Base-by-base conservation (phyloP, 2,113 vertebrate genomes). In the Percopsis transmontana region DNA sequence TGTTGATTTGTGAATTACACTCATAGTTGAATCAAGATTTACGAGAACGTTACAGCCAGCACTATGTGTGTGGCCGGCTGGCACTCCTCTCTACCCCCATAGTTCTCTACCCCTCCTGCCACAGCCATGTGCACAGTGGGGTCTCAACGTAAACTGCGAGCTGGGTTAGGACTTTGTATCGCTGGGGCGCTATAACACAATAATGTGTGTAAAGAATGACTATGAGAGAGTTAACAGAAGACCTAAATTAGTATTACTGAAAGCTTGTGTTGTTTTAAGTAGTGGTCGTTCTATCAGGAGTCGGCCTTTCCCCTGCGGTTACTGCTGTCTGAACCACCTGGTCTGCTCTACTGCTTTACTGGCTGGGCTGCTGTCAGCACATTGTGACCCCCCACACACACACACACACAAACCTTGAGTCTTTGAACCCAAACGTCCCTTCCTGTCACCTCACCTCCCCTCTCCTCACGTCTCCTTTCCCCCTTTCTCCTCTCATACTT, bases 291-390 rank as follows among this genome's bases (percentile, higher is more conserved):
- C 76, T 81, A 83, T 85, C 40, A 48, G 23, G 64, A 80, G 70
- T 58, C 58, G 57, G 8, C 15, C 16, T 13, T 15, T 20, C 39
- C 14, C 58, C 20, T 44, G n/a, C n/a, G n/a, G n/a, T n/a, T n/a
- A 27, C 20, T 23, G 11, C 74, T 79, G 83, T 87, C 77, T 70
- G 5, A 66, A 77, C 88, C 88, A 88, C 87, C 87, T 90, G 88
- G 71, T 85, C 59, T 16, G 48, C 48, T 51, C 5, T 33, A 33
- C 27, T 21, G 76, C 73, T 85, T 59, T 21, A 54, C 64, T 66
- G 72, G 66, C 70, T 14, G 67, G 48, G 66, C 73, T 68, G 77
- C 75, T 80, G 81, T 88, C 85, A 85, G 72, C 76, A 72, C 72
- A 72, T 14, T 78, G 58, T 84, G 82, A 38, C 84, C 65, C 82